Evolutionary conservation across 2,888 invertebrate species (phyloP).

Genomic region (Drosophila barbarae): DNA sequence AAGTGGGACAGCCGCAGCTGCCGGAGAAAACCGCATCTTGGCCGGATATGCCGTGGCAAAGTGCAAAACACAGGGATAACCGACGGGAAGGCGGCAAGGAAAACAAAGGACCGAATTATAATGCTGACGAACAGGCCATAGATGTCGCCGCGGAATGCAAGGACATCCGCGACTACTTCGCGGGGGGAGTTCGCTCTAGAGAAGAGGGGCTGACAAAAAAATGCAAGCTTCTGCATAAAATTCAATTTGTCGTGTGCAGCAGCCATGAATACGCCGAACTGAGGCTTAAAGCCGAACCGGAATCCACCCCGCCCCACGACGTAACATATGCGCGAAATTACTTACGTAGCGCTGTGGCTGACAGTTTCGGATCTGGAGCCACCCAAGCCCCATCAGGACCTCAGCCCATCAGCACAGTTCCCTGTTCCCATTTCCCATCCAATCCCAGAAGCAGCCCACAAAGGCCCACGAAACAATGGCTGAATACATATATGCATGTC

Average conservation of each 20-base stretch:
- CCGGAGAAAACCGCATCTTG: constrained; percentile 43
- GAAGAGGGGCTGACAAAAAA: constrained; percentile 28
- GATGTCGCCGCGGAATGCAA: constrained; percentile 47
- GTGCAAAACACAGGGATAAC: constrained; percentile 58
- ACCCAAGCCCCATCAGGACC: not conserved
- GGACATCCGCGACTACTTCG: constrained; percentile 12
- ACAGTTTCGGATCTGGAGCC: constrained; percentile 42
- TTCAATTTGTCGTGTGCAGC: constrained; percentile 75
- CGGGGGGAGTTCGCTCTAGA: constrained; percentile 8
- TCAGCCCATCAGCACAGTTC: not conserved
- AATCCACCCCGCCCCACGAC: constrained; percentile 33
- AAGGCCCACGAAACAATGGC: constrained; percentile 58
- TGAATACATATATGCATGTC: constrained; percentile 37
- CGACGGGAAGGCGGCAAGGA: constrained; percentile 36
- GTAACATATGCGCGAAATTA: constrained; percentile 75
- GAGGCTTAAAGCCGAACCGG: constrained; percentile 54
- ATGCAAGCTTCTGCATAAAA: constrained; percentile 69
- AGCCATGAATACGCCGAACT: constrained; percentile 74
- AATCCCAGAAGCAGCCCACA: constrained; percentile 30
- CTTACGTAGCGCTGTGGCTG: constrained; percentile 57
- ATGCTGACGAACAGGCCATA: constrained; percentile 57
- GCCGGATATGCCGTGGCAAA: constrained; percentile 49
- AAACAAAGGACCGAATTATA: constrained; percentile 68
- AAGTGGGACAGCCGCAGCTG: constrained; percentile 54
- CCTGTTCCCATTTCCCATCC: constrained; percentile 15